Evolutionary conservation across 2,888 invertebrate species (phyloP), one percentile per base, ranked within the genome.

Genomic region (Lypha dubia): DNA sequence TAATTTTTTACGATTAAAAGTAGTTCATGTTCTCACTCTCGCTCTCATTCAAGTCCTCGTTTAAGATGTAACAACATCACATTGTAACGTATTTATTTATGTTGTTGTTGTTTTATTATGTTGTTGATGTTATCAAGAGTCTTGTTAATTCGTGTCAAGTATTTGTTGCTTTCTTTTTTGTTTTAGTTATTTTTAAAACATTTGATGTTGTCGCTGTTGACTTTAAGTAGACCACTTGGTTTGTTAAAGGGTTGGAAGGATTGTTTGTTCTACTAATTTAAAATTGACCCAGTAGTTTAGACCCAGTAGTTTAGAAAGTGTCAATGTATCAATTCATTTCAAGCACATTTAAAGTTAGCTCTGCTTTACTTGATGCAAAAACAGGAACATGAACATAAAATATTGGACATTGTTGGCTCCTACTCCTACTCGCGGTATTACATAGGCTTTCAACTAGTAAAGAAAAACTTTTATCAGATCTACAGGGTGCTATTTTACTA

Each of bases 141-240:
- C 65, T 79, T 49, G 65, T 65, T 79, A 73, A 79, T 73, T 65
- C 49, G 22, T 79, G 79, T 79, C 73, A 79, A 79, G 79, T 49
- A 35, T 56, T 53, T 73, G 49, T 8, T 58, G 49, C 65, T 56
- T 58, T 70, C 60, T 53, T 15, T 74, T 49, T 35, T 15, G 1
- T 32, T 41, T 44, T 41, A 56, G 13, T 60, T 46, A 5, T n/a
- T 75, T 41, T 17, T 13, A 53, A 53, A 38, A n/a, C 35, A 8
- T 32, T 67, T 35, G 11, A 15, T 51, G 53, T 24, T 70, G n/a
- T 28, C n/a, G n/a, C n/a, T 68, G 77, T 71, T 79, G 53, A 56
- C 46, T 46, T 70, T 15, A 71, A 79, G 62, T 56, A 24, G 53
- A 56, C 32, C 63, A 65, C 71, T 79, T 71, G 1, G 35, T 79